Evolutionary conservation across 2,888 invertebrate genomes (phyloP), one percentile per base, ranked within the genome.

Genomic region (Sarcophaga rosellei): DNA sequence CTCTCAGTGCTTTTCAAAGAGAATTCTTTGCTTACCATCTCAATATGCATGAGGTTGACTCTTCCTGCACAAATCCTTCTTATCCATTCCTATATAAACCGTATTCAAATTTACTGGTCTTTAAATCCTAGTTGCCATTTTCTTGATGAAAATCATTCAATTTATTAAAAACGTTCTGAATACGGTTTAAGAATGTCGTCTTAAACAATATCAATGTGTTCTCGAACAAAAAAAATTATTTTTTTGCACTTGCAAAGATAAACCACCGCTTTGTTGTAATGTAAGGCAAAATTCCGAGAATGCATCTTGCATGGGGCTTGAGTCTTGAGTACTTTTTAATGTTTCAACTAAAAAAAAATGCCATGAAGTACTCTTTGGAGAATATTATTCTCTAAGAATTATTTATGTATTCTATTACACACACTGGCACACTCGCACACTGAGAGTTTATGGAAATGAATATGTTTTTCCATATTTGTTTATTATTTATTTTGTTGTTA

Each of bases 191-290:
- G 5, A 53, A 53, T 4, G 53, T 53, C 53, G 53, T 17, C 53
- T 53, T 53, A 53, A 35, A 10, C 10, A 35, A 35, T 35, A 2
- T 10, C 2, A 35, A 12, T 4, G 4, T 53, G 12, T 53, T 11
- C 15, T 47, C 15, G 4, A 47, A 47, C 12, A 47, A 35, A 35
- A 6, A 35, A 2, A 35, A 35, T 74, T 78, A 11, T 45, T 70
- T 69, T 25, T 74, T 62, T 76, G 57, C 76, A 65, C 21, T 77
- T 72, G 2, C 35, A 70, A 70, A 76, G 76, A 82, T 77, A 82
- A 82, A 82, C 76, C 12, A 53, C 53, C 70, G 21, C 47, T 47
- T 47, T 77, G 45, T 25, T 62, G 44, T 15, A 82, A 72, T 45
- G 59, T 59, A 82, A 72, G 23, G 59, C 65, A 61, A 63, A 53